Base-by-base conservation (phyloP, 2,113 vertebrate species). In the Pedetes capensis region DNA sequence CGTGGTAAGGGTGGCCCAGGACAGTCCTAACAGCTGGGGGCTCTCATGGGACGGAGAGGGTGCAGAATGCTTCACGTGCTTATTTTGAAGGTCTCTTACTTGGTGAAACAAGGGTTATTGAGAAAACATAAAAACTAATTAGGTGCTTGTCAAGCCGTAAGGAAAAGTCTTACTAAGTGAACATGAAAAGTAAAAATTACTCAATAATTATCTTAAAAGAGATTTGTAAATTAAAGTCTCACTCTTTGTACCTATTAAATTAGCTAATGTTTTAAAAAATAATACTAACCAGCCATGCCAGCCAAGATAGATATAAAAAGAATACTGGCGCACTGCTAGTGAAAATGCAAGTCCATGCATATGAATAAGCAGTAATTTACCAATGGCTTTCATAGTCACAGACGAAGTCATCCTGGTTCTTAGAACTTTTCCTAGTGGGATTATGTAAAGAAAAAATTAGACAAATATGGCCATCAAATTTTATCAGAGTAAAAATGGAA, bases 151-250 rank as follows among this genome's bases (percentile, higher is more conserved):
- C n/a, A 80, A 23, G 53, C 49, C 51, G 17, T 27, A 47, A 51
- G 68, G 47, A 78, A 63, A 85, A 91, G 68, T 7, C 49, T 93
- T 79, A 53, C 39, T 78, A 90, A 93, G 83, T 32, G 75, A 95
- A 93, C 57, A 84, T 49, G 32, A 75, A 92, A 87, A 47, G 34
- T 14, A 32, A 51, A 87, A 68, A 80, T 63, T 71, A 61, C 39
- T 79, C 4, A 2, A 68, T 74, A n/a, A 53, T 86, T 75, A 69
- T 94, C 93, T 94, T 32, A 27, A 92, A 82, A 92, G 37, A 94
- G 34, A 57, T 89, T 84, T 80, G n/a, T 59, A 79, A 57, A 84
- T 71, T 69, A 71, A 86, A 83, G 25, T 47, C 47, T 78, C n/a
- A 72, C 25, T 79, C n/a, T 80, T 79, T 63, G 49, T 2, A 79